Conservation (phyloP, 2,113 vertebrate genomes). For the Promerops cafer region DNA sequence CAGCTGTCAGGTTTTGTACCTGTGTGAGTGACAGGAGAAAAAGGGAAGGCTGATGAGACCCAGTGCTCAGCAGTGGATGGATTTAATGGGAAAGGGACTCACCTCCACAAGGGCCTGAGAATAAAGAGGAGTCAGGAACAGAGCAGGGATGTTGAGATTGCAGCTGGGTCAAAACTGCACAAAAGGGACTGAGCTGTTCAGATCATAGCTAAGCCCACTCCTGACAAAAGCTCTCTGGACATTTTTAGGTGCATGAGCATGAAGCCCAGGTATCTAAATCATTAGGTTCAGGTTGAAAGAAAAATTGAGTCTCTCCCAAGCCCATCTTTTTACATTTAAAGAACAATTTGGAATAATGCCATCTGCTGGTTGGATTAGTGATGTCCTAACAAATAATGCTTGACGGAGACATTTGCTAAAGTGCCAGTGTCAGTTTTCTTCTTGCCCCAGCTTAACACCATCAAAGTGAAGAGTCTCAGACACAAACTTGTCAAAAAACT, state of each 20-base stretch:
- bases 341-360: not conserved
- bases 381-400: not conserved
- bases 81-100: not conserved
- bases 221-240: not conserved
- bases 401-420: not conserved
- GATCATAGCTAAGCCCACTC: not conserved
- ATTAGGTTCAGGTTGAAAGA: not conserved
- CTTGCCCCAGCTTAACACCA: not conserved
- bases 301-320: not conserved
- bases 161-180: not conserved
- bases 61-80: not conserved
- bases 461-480: not conserved
- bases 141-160: not conserved
- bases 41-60: not conserved
- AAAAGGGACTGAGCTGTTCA: not conserved
- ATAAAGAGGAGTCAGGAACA: not conserved
- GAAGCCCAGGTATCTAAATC: not conserved
- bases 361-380: not conserved
- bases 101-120: rapidly evolving
- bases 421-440: not conserved
- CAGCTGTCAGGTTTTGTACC: not conserved
- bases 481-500: not conserved
- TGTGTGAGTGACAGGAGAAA: not conserved
- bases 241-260: not conserved
- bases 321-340: not conserved